Conservation (phyloP, 2,113 vertebrate genomes). For the Shinisaurus crocodilurus region DNA sequence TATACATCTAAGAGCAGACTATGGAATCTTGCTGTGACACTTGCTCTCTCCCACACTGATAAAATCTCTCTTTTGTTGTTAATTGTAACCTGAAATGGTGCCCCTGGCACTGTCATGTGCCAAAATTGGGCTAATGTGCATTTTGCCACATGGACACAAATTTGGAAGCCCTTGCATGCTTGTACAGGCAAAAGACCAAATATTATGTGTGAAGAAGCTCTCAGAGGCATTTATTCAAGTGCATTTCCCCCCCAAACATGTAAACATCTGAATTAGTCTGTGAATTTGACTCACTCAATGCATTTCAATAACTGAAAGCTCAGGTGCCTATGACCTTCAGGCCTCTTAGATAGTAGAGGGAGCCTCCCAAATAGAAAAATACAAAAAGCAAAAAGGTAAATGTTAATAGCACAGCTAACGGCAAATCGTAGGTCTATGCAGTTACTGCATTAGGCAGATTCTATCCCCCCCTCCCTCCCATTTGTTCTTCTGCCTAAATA, state of each 20-base stretch:
- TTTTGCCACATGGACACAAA: neutral
- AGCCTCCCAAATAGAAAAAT: neutral
- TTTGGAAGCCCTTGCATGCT: neutral
- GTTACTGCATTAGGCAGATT: neutral
- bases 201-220: neutral
- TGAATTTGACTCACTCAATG: neutral
- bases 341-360: neutral
- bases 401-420: neutral
- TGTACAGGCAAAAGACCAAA: neutral
- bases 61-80: neutral
- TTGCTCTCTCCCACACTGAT: neutral
- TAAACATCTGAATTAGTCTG: neutral
- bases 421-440: neutral
- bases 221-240: conserved; percentile 1
- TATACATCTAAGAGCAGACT: neutral
- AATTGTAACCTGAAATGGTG: neutral
- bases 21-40: neutral
- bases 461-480: neutral
- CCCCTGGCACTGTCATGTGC: neutral
- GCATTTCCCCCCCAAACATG: neutral
- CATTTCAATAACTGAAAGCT: conserved; percentile 17
- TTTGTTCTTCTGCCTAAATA: neutral
- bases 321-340: conserved; percentile 14
- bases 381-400: neutral
- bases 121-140: neutral